A percentile compares a stretch with the other conserved stretches of the same genome.
phyloP scores from a whole-genome alignment of 2,113 vertebrate species.

The Tragelaphus buxtoni region DNA sequence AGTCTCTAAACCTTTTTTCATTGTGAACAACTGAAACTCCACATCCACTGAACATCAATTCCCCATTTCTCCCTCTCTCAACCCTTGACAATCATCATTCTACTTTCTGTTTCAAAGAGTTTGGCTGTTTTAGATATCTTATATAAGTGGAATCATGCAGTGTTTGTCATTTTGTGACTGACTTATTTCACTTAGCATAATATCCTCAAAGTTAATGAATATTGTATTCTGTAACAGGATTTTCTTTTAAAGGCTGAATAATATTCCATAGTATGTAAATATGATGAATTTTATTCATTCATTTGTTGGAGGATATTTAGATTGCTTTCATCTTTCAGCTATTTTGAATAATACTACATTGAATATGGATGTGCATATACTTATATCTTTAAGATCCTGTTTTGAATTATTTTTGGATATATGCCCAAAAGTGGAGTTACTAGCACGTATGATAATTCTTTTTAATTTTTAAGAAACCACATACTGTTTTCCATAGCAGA shows the following conservation, averaged over 20 bases:
- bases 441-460: background rate
- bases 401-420: background rate
- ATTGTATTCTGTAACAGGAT: background rate
- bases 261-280: background rate
- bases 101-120: background rate
- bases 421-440: background rate
- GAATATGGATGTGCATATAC: background rate
- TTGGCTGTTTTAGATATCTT: background rate
- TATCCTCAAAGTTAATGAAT: background rate
- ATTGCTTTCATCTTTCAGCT: background rate
- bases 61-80: background rate
- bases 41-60: background rate
- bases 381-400: background rate
- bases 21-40: background rate
- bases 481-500: background rate
- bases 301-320: background rate
- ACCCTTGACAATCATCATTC: background rate
- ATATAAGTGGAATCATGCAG: background rate
- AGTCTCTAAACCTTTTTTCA: background rate
- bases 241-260: background rate
- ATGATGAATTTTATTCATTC: background rate
- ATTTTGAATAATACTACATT: background rate
- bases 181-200: background rate
- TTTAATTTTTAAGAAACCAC: background rate
- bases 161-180: background rate